Conservation (phyloP, 2,113 vertebrate species). For the Corydoras sp. region DNA sequence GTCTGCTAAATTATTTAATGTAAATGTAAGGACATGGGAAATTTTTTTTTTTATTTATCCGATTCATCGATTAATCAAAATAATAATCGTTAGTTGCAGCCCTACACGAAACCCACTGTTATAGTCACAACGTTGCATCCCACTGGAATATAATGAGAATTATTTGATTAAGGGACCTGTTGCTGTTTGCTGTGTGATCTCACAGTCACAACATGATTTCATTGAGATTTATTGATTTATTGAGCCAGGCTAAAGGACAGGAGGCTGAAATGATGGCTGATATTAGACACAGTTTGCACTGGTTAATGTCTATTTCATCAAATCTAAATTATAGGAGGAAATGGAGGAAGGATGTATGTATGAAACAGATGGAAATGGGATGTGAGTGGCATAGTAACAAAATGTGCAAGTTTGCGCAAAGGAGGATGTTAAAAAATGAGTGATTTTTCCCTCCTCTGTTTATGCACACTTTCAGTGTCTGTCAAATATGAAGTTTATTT, state of each 20-base stretch:
- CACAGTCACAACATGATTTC: constrained; percentile 6
- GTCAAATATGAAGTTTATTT: too few relatives aligned
- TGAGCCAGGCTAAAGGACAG: constrained; percentile 13
- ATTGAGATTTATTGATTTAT: constrained; percentile 37
- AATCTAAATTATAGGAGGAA: constrained; percentile 45
- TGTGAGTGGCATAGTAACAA: constrained; percentile 19
- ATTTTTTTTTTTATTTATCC: too few relatives aligned
- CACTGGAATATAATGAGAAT: not conserved
- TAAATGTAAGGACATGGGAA: too few relatives aligned
- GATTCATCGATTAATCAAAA: too few relatives aligned
- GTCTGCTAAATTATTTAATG: too few relatives aligned
- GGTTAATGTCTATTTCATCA: constrained; percentile 44
- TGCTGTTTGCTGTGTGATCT: not conserved
- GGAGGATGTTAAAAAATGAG: not conserved
- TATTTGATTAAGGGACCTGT: not conserved
- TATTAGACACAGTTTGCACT: constrained; percentile 27
- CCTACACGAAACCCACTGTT: too few relatives aligned
- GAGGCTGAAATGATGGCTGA: constrained; percentile 30
- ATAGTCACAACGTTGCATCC: not conserved
- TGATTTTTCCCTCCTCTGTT: not conserved
- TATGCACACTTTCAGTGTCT: too few relatives aligned
- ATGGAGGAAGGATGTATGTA: constrained; percentile 40
- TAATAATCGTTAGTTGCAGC: too few relatives aligned
- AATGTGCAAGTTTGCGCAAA: constrained; percentile 8
- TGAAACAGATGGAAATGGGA: constrained; percentile 30